phyloP scores from a whole-genome alignment of 1,140 invertebrate genomes.

The Hesperophylax magnus region DNA sequence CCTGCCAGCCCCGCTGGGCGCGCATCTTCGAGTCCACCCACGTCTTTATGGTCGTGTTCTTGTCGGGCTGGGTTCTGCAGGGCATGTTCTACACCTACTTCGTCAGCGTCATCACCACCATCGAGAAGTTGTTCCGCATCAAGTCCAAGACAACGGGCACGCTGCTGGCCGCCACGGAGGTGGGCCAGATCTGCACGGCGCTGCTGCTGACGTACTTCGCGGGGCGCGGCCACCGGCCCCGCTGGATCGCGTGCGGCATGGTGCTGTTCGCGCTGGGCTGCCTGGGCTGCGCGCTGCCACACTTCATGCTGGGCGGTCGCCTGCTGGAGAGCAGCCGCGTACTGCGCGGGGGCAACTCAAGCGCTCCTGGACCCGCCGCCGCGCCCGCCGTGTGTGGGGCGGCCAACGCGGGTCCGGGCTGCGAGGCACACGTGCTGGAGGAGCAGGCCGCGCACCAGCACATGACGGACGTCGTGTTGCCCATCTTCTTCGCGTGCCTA shows the following conservation, averaged over 20 bases:
- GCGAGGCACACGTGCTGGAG: constrained; percentile 65
- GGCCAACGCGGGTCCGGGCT: constrained; percentile 60
- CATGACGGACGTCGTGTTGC: constrained; percentile 83
- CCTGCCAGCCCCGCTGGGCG: constrained; percentile 79
- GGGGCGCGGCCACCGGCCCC: constrained; percentile 93
- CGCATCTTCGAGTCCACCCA: constrained; percentile 89
- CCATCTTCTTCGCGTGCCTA: constrained; percentile 89
- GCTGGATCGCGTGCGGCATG: constrained; percentile 96
- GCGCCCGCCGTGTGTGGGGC: constrained; percentile 59
- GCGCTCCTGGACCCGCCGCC: constrained; percentile 70
- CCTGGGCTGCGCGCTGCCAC: constrained; percentile 88
- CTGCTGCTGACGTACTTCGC: constrained; percentile 94
- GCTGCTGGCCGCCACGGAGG: constrained; percentile 94
- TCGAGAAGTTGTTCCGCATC: constrained; percentile 96
- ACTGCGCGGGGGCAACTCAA: constrained; percentile 67
- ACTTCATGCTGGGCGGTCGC: constrained; percentile 84
- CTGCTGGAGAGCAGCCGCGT: constrained; percentile 77
- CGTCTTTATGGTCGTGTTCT: constrained; percentile 89
- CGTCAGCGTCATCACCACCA: constrained; percentile 96
- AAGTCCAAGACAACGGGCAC: constrained; percentile 95
- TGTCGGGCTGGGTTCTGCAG: constrained; percentile 90
- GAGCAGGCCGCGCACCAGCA: constrained; percentile 79
- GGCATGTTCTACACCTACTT: constrained; percentile 97
- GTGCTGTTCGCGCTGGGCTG: constrained; percentile 89
- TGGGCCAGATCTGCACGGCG: constrained; percentile 93